phyloP scores from a whole-genome alignment of 2,888 invertebrate genomes.

The Archips crataeganus region DNA sequence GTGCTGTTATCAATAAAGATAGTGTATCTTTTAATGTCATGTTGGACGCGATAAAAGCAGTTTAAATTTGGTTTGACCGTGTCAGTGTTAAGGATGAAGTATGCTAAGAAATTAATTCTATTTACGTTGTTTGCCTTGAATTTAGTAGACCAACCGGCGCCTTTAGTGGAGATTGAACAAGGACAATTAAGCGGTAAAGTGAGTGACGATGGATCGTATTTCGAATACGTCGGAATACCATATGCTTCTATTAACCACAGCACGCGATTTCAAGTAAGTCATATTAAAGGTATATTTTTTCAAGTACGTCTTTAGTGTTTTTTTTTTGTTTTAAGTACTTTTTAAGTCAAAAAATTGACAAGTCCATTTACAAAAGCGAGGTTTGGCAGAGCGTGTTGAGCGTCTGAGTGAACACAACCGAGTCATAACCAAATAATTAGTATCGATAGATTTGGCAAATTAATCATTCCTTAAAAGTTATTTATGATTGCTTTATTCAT shows the following conservation, averaged over 20 bases:
- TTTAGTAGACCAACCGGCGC: constrained; percentile 45
- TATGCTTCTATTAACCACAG: constrained; percentile 42
- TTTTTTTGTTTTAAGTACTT: too few species aligned
- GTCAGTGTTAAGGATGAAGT: constrained; percentile 30
- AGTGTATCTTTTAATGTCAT: not conserved
- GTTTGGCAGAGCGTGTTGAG: too few species aligned
- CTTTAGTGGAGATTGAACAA: constrained; percentile 43
- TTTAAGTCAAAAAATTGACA: too few species aligned
- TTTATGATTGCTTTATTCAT: too few species aligned
- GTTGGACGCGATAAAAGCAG: not conserved
- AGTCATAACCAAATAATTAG: too few species aligned
- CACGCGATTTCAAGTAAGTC: constrained; percentile 62
- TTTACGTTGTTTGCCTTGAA: constrained; percentile 43
- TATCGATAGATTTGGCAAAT: too few species aligned
- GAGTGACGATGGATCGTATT: constrained; percentile 45
- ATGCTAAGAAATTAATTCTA: constrained; percentile 37
- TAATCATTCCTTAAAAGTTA: too few species aligned
- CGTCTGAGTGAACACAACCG: too few species aligned
- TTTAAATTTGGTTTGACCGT: not conserved
- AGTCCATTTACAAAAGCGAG: too few species aligned
- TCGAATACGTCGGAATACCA: constrained; percentile 47
- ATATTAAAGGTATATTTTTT: not conserved
- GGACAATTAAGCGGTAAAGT: constrained; percentile 43
- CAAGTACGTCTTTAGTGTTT: too few species aligned
- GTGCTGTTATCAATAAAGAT: constrained; percentile 13